Percentiles rank a stretch among this genome's conserved stretches.
These are phyloP conservation scores for Zootoca vivipara DNA, from an alignment of 2,113 vertebrate genomes.

Conservation along the genomic window DNA sequence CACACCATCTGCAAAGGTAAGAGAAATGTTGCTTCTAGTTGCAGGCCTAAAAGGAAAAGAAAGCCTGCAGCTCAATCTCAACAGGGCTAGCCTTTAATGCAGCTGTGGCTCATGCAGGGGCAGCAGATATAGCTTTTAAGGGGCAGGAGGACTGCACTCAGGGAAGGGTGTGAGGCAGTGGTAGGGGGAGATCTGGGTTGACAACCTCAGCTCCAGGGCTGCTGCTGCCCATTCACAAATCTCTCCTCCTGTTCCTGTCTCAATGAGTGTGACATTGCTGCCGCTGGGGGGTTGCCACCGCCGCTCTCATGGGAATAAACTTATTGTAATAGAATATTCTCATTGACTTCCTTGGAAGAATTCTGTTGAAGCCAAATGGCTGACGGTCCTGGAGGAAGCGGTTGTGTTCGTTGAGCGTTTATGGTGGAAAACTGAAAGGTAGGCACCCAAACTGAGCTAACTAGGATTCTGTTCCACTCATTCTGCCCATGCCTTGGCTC, in stretches of 20 bases:
- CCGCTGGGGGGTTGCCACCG: background rate
- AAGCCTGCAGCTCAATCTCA: background rate
- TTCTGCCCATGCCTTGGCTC: background rate
- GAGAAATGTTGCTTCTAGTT: fast-evolving
- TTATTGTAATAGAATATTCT: background rate
- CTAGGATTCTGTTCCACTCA: background rate
- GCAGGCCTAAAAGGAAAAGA: background rate
- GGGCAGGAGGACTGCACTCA: too few species aligned
- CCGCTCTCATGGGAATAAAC: background rate
- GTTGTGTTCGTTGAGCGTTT: background rate
- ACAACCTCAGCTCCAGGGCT: too few species aligned
- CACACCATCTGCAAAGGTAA: conserved; percentile 84
- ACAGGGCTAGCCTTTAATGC: too few species aligned
- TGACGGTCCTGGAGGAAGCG: background rate
- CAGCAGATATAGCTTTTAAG: too few species aligned
- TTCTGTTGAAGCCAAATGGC: background rate
- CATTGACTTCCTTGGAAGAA: background rate
- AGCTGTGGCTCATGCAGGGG: too few species aligned
- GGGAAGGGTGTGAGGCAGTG: too few species aligned
- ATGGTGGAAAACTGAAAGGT: background rate
- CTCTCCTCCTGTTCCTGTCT: background rate
- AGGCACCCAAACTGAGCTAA: background rate
- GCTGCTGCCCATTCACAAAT: too few species aligned
- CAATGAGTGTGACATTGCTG: background rate
- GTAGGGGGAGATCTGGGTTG: too few species aligned